Percentiles rank a stretch among this genome's conserved stretches.
Evolutionary conservation across 2,888 invertebrate species (phyloP).

Genomic region (Hyposoter didymator): DNA sequence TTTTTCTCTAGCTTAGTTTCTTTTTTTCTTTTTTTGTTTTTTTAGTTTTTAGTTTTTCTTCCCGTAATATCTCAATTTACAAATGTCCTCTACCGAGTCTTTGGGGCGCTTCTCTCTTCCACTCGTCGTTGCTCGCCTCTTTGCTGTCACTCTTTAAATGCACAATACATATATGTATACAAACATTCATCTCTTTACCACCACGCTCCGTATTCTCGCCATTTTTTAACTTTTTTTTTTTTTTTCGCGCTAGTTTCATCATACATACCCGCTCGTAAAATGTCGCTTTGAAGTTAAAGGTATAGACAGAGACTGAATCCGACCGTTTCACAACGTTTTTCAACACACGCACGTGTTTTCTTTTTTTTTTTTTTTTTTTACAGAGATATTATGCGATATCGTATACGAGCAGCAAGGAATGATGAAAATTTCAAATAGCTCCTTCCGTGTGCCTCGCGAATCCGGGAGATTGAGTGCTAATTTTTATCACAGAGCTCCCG

Average conservation of each 20-base stretch:
- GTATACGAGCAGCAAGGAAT: conserved; percentile 60
- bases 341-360: conserved; percentile 4
- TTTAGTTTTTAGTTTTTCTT: conserved; percentile 74
- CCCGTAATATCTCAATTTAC: conserved; percentile 69
- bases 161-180: conserved; percentile 53
- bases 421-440: conserved; percentile 19
- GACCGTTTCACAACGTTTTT: no score
- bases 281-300: no score
- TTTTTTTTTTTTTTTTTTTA: not conserved
- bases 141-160: conserved; percentile 35
- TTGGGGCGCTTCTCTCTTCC: conserved; percentile 5
- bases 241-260: conserved; percentile 18
- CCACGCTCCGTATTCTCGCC: no score
- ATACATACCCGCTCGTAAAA: conserved; percentile 40
- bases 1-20: not conserved
- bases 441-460: not conserved
- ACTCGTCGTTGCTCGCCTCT: conserved; percentile 25
- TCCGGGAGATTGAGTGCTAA: conserved; percentile 9
- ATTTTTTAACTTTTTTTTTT: conserved; percentile 22
- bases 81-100: conserved; percentile 62
- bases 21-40: no score
- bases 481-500: conserved; percentile 31
- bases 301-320: no score
- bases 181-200: conserved; percentile 33
- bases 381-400: conserved; percentile 58